A percentile compares a stretch with the other conserved stretches of the same genome.
Evolutionary conservation across 2,113 vertebrate genomes (phyloP).

Genomic region (Grallaria varia): DNA sequence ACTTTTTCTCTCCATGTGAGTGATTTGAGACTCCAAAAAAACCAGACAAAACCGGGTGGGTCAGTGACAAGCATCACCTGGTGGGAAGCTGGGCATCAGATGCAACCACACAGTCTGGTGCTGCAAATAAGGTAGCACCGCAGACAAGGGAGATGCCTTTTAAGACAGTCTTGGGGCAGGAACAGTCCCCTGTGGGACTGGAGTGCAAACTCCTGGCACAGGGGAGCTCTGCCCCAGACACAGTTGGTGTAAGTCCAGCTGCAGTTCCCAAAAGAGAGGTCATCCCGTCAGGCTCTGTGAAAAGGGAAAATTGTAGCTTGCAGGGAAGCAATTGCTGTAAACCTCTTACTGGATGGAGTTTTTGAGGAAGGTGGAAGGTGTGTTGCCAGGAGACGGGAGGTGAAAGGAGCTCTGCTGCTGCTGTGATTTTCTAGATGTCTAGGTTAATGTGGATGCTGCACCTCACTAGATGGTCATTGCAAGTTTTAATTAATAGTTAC

Average conservation of each 20-base stretch:
- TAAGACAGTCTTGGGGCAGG: background rate
- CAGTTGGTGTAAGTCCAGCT: accelerated
- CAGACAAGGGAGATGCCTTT: background rate
- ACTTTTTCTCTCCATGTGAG: background rate
- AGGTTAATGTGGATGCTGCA: background rate
- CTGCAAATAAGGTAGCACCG: accelerated
- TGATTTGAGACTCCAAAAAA: background rate
- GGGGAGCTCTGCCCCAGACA: background rate
- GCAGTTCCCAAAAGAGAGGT: accelerated
- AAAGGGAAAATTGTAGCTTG: background rate
- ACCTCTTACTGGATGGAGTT: background rate
- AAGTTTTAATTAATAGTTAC: slow-evolving; percentile 22
- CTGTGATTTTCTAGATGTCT: background rate
- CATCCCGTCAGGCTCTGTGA: accelerated
- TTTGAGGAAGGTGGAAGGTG: background rate
- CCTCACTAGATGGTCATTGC: background rate
- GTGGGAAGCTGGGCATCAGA: accelerated
- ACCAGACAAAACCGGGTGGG: accelerated
- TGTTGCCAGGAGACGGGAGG: background rate
- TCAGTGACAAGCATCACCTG: accelerated
- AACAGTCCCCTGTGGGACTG: accelerated
- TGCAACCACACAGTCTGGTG: too few relatives aligned
- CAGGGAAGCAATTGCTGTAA: background rate
- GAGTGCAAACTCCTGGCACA: accelerated
- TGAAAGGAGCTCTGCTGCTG: background rate